These are phyloP conservation scores for Dendropsophus ebraccatus DNA, from an alignment of 2,113 vertebrate species.

Conservation along the genomic window DNA sequence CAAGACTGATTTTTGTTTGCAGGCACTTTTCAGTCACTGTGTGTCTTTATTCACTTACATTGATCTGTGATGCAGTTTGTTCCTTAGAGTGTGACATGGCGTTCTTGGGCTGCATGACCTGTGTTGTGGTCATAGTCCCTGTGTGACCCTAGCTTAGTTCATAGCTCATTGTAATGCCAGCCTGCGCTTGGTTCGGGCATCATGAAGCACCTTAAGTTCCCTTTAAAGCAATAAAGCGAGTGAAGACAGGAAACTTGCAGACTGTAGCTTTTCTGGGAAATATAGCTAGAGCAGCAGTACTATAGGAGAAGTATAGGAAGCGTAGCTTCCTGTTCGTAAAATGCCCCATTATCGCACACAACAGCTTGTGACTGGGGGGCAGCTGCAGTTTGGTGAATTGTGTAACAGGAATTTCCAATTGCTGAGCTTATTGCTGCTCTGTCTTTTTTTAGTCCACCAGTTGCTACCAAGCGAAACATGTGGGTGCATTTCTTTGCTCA, in stretches of 20 bases:
- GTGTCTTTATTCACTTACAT: too few species aligned
- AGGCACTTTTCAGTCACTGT: too few species aligned
- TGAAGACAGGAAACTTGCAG: not conserved
- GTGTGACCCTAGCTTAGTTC: too few species aligned
- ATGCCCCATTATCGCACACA: not conserved
- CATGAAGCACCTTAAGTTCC: too few species aligned
- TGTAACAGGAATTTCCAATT: constrained; percentile 43
- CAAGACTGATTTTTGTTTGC: too few species aligned
- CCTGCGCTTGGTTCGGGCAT: too few species aligned
- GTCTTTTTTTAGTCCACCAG: constrained; percentile 11
- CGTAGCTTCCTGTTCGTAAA: not conserved
- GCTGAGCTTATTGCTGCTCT: constrained; percentile 18
- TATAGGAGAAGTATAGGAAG: not conserved
- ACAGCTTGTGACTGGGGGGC: not conserved
- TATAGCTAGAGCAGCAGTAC: not conserved
- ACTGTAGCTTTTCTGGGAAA: not conserved
- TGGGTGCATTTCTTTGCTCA: not conserved
- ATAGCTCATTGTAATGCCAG: too few species aligned
- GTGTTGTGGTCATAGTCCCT: too few species aligned
- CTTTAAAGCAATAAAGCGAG: too few species aligned
- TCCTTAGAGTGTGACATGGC: too few species aligned
- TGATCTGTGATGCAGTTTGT: too few species aligned
- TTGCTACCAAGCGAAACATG: constrained; percentile 2
- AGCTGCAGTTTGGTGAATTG: constrained; percentile 7
- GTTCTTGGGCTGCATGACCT: too few species aligned